Evolutionary conservation across 2,797 vertebrate genomes (phyloP).

Genomic region (Lagocephalus sceleratus): DNA sequence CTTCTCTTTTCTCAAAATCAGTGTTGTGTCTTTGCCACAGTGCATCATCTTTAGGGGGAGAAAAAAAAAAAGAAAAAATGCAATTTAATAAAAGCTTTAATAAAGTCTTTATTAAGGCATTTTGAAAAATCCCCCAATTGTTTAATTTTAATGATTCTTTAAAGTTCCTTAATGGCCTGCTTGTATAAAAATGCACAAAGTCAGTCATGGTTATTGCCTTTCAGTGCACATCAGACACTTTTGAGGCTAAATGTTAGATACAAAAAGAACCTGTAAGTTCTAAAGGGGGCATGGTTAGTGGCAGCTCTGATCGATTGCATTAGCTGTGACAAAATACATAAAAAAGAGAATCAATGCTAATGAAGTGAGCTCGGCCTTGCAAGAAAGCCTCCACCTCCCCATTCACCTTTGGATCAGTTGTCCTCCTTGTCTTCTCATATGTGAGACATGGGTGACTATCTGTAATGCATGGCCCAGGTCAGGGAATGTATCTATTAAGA

Average conservation of each 20-base stretch:
- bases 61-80: too few relatives aligned
- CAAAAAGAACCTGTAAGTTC: slow-evolving; percentile 55
- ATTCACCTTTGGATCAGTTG: slow-evolving; percentile 43
- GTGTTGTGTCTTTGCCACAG: background rate
- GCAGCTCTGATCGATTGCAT: slow-evolving; percentile 66
- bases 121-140: too few relatives aligned
- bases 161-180: slow-evolving; percentile 5
- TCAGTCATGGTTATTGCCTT: slow-evolving; percentile 32
- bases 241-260: slow-evolving; percentile 40
- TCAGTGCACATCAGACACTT: slow-evolving; percentile 45
- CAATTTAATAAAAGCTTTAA: too few relatives aligned
- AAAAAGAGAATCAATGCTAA: slow-evolving; percentile 78
- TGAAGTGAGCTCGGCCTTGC: slow-evolving; percentile 71
- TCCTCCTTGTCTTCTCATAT: slow-evolving; percentile 33
- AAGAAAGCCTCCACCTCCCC: slow-evolving; percentile 42
- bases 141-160: background rate
- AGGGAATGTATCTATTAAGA: slow-evolving; percentile 67
- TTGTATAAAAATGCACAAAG: slow-evolving; percentile 10
- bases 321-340: slow-evolving; percentile 75
- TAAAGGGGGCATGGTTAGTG: slow-evolving; percentile 45
- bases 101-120: too few relatives aligned
- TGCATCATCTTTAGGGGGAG: too few relatives aligned
- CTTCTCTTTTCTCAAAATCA: slow-evolving; percentile 4
- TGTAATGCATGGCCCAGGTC: slow-evolving; percentile 49
- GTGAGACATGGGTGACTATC: slow-evolving; percentile 34